Conservation (phyloP, 2,797 vertebrate genomes). For the Lemur catta region DNA sequence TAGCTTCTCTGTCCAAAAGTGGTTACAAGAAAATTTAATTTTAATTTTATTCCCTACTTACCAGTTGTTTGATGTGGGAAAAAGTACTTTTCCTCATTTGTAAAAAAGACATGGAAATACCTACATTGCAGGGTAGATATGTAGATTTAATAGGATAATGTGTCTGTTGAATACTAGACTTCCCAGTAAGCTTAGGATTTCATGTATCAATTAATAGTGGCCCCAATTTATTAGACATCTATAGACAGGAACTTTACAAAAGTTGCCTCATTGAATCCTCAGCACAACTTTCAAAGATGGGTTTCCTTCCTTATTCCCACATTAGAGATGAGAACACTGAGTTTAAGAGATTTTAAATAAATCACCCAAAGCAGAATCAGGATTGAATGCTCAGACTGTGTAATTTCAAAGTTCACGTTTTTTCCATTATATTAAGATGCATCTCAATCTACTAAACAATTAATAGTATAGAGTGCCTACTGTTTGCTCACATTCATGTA, state of each 20-base stretch:
- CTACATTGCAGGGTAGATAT: neutral
- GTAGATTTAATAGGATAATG: neutral
- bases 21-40: neutral
- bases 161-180: neutral
- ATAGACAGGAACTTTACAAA: neutral
- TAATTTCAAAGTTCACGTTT: neutral
- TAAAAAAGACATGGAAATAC: neutral
- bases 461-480: neutral
- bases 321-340: neutral
- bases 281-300: neutral
- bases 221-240: neutral
- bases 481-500: neutral
- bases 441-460: neutral
- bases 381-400: neutral
- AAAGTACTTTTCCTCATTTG: neutral
- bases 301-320: neutral
- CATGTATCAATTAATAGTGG: neutral
- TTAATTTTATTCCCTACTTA: neutral
- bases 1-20: neutral
- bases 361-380: neutral
- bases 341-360: neutral
- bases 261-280: neutral
- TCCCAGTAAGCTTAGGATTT: neutral
- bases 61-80: neutral
- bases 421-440: neutral